phyloP scores from a whole-genome alignment of 1,140 invertebrate genomes.

The Aphelinus atriplicis region DNA sequence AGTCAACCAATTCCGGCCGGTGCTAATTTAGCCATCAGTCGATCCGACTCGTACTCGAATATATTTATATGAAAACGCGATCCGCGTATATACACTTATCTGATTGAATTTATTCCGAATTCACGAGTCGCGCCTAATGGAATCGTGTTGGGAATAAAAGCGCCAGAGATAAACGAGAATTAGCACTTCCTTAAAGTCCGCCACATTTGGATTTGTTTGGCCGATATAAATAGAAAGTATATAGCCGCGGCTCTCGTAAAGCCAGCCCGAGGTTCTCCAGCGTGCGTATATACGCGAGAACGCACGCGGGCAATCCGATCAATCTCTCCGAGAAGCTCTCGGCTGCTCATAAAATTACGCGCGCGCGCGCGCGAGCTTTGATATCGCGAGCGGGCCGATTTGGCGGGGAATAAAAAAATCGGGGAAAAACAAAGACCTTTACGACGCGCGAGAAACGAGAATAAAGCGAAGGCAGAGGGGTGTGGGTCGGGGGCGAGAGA shows the following conservation, averaged over 20 bases:
- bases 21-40: too few relatives aligned
- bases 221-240: conserved; percentile 3
- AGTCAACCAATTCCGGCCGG: too few relatives aligned
- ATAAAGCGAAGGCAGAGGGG: not conserved
- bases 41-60: too few relatives aligned
- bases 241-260: too few relatives aligned
- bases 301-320: not conserved
- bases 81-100: too few relatives aligned
- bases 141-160: too few relatives aligned
- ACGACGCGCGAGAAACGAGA: conserved; percentile 4
- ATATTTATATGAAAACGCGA: too few relatives aligned
- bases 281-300: not conserved
- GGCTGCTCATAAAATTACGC: conserved; percentile 21
- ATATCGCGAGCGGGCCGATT: too few relatives aligned
- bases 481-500: not conserved
- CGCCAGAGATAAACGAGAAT: conserved; percentile 1
- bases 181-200: conserved; percentile 11
- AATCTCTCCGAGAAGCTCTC: not conserved
- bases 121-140: too few relatives aligned
- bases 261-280: too few relatives aligned
- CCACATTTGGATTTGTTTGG: not conserved
- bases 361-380: not conserved
- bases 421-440: not conserved
- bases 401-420: not conserved
- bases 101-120: too few relatives aligned